phyloP scores from a whole-genome alignment of 2,888 invertebrate genomes.

The Archips crataeganus region DNA sequence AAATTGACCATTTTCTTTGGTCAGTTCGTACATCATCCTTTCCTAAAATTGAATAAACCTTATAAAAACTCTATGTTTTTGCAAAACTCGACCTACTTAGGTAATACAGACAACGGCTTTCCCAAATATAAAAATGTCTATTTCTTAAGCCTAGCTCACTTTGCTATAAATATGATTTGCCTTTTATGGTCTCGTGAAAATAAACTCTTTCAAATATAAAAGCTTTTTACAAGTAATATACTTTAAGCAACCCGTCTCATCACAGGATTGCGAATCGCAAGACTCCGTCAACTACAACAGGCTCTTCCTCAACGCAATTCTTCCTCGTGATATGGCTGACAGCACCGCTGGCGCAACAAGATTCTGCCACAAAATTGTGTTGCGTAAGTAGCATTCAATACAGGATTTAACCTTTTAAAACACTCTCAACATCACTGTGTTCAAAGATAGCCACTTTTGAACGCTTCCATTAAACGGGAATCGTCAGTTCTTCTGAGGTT shows the following conservation, averaged over 20 bases:
- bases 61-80: no score
- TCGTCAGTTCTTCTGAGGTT: no score
- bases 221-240: no score
- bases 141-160: no score
- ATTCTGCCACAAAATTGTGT: constrained; percentile 74
- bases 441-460: no score
- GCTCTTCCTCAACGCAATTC: constrained; percentile 57
- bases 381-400: constrained; percentile 60
- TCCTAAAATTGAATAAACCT: background rate
- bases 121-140: no score
- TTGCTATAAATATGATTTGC: no score
- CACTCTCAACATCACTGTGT: background rate
- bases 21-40: background rate
- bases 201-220: no score
- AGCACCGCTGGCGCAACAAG: constrained; percentile 66
- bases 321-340: constrained; percentile 61
- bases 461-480: no score
- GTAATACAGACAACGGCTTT: no score
- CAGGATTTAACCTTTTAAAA: background rate
- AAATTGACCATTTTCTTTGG: background rate
- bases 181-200: no score
- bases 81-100: no score
- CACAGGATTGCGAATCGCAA: constrained; percentile 69
- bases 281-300: constrained; percentile 67
- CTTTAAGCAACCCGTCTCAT: constrained; percentile 31